Evolutionary conservation across 2,888 invertebrate genomes (phyloP).

Genomic region (Drosophila niveifrons): DNA sequence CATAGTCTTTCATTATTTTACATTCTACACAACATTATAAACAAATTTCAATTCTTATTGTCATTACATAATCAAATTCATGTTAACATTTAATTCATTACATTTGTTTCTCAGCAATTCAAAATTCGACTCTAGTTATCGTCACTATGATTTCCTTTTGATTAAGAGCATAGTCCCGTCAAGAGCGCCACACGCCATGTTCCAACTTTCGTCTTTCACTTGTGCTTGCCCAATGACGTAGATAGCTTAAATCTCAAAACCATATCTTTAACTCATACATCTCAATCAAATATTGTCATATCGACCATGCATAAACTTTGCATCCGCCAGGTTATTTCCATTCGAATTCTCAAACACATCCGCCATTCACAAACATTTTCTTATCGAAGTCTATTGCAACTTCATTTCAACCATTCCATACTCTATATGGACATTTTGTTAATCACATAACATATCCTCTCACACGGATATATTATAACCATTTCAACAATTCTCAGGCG

Average conservation of each 20-base stretch:
- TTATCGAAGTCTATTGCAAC: too few relatives aligned
- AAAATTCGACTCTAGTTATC: slow-evolving; percentile 4
- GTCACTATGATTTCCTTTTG: not conserved
- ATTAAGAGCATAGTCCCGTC: not conserved
- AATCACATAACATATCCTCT: slow-evolving; percentile 23
- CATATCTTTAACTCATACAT: too few relatives aligned
- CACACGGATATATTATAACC: slow-evolving; percentile 22
- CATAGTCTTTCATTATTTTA: too few relatives aligned
- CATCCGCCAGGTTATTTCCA: too few relatives aligned
- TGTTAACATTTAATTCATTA: not conserved
- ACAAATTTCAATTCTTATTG: slow-evolving; percentile 6
- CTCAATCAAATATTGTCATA: too few relatives aligned
- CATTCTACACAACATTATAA: not conserved
- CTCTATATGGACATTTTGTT: slow-evolving; percentile 1
- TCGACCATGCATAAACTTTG: too few relatives aligned
- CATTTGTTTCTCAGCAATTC: not conserved
- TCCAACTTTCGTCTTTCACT: too few relatives aligned
- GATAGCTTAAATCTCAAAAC: too few relatives aligned
- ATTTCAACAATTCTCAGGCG: slow-evolving; percentile 23
- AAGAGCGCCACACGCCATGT: not conserved
- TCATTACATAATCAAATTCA: slow-evolving; percentile 6
- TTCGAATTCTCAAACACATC: too few relatives aligned
- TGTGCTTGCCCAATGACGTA: too few relatives aligned
- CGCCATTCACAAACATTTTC: too few relatives aligned
- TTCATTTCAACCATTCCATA: too few relatives aligned